Evolutionary conservation across 2,888 invertebrate species (phyloP).

Genomic region (Nebria salina): DNA sequence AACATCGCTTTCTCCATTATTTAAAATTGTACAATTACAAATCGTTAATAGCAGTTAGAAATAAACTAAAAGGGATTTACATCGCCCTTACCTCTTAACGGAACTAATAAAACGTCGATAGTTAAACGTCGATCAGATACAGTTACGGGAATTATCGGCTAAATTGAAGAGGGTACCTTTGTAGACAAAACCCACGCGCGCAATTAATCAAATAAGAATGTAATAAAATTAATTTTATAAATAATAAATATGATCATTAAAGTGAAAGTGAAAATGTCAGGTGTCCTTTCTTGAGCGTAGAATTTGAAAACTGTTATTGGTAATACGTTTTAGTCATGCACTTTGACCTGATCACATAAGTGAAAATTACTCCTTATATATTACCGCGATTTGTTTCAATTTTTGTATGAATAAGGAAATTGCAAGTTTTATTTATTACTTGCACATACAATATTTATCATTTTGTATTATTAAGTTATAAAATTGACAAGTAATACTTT

Average conservation of each 20-base stretch:
- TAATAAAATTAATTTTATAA: neutral
- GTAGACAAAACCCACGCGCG: neutral
- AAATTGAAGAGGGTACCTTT: too few species aligned
- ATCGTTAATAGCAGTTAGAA: neutral
- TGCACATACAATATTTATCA: neutral
- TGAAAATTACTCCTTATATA: conserved; percentile 10
- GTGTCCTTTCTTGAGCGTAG: neutral
- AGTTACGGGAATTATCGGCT: too few species aligned
- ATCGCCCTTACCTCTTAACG: too few species aligned
- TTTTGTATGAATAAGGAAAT: neutral
- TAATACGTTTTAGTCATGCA: neutral
- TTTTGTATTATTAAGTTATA: neutral
- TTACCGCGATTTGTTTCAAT: neutral
- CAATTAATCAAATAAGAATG: neutral
- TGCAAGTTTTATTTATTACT: conserved; percentile 3
- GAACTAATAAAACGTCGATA: too few species aligned
- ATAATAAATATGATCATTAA: neutral
- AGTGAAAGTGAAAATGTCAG: neutral
- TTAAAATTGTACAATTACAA: neutral
- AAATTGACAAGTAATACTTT: neutral
- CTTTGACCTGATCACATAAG: conserved; percentile 3
- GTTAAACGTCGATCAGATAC: too few species aligned
- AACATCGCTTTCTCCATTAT: neutral
- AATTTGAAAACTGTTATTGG: neutral
- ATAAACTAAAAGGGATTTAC: too few species aligned